Conservation (phyloP, 23 tunicate species). For the Phallusia fumigata region DNA sequence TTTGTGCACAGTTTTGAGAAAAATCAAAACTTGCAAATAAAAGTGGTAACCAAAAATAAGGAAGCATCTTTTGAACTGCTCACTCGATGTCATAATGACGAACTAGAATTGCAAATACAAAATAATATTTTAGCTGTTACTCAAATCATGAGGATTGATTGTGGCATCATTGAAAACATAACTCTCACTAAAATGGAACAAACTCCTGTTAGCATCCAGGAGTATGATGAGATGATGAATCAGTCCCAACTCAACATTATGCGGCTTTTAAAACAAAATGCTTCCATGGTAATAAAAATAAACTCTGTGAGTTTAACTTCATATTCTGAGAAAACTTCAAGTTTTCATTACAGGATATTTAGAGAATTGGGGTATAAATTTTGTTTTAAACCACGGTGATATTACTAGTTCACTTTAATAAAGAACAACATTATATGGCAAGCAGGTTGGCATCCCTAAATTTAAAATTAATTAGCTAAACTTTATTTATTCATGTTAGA, state of each 20-base stretch:
- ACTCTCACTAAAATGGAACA: neutral
- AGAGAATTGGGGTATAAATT: too few species aligned
- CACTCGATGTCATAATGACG: neutral
- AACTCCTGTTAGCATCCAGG: neutral
- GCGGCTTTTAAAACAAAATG: neutral
- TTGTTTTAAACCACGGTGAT: too few species aligned
- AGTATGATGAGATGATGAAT: constrained; percentile 1
- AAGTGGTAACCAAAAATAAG: neutral
- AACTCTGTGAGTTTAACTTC: too few species aligned
- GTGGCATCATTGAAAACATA: neutral
- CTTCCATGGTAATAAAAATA: neutral
- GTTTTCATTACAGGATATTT: too few species aligned
- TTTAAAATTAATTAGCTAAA: too few species aligned
- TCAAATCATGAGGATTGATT: neutral
- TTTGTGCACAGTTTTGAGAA: neutral
- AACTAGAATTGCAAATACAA: neutral
- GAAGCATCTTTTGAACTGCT: neutral
- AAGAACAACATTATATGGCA: too few species aligned
- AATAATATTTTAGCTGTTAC: neutral
- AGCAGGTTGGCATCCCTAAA: too few species aligned
- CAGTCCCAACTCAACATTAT: neutral
- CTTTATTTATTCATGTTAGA: too few species aligned
- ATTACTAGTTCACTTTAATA: too few species aligned
- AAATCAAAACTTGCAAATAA: neutral
- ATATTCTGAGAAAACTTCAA: too few species aligned